Evolutionary conservation across 2,888 invertebrate species (phyloP), one percentile per base, ranked within the genome.

Genomic region (Sphaerophoria rueppellii): DNA sequence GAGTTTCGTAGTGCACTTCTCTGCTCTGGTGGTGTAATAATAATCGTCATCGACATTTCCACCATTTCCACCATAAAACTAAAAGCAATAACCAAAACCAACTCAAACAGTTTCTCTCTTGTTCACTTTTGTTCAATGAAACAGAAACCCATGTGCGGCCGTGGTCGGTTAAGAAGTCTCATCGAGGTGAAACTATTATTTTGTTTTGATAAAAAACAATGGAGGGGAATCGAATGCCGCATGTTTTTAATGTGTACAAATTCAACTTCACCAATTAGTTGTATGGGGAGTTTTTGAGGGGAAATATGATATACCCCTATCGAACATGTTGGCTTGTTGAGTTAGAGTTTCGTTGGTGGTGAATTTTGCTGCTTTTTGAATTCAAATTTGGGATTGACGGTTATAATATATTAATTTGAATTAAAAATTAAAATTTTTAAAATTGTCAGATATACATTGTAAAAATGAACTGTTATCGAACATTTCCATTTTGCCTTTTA

Each of bases 91-190:
- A n/a, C 12, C 9, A 12, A 54, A 11, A 11, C 50, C 3, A n/a
- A 54, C 24, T 55, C 57, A 65, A 69, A 48, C 55, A 58, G 57
- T 80, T 72, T 83, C 80, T 80, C 83, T 85, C 76, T 80, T 80
- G 48, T 73, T 24, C 24, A 2, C 2, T 24, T 24, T 24, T 80
- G 76, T 58, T 77, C 73, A 80, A 81, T 73, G 76, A 77, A 77
- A 85, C 80, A 85, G 76, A 81, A 85, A 80, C 58, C 61, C 61
- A 82, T 74, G 65, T 78, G 78, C 11, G 55, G 80, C 9, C 14
- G 55, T 14, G 57, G 35, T 54, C n/a, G 52, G 50, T 57, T 60
- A 43, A 57, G 48, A 12, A 24, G n/a, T 58, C 40, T 37, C 50
- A 32, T 34, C 32, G 80, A 73, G 72, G 83, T 81, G 85, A 70